phyloP scores from a whole-genome alignment of 2,888 invertebrate species.

The Phortica magna region DNA sequence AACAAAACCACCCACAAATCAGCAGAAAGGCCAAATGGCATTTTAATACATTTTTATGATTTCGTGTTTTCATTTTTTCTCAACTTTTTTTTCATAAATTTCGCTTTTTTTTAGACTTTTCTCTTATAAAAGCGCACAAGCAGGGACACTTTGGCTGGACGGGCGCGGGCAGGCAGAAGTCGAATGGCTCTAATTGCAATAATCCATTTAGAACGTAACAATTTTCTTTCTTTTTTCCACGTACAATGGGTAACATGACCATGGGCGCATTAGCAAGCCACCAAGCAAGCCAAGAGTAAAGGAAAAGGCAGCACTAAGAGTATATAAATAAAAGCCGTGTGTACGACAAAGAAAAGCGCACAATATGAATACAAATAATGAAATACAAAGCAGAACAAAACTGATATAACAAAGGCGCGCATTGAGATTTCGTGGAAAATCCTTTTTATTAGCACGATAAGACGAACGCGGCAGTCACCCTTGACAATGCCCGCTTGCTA shows the following conservation, averaged over 20 bases:
- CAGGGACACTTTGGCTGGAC: background rate
- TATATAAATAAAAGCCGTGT: constrained; percentile 55
- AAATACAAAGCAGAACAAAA: background rate
- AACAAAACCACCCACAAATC: constrained; percentile 63
- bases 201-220: constrained; percentile 77
- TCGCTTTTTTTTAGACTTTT: constrained; percentile 15
- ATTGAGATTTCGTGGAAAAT: constrained; percentile 58
- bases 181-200: constrained; percentile 74
- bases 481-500: background rate
- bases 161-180: background rate
- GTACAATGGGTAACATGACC: constrained; percentile 52
- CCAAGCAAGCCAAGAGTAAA: constrained; percentile 34
- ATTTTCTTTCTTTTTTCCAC: constrained; percentile 56
- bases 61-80: constrained; percentile 17
- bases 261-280: constrained; percentile 39
- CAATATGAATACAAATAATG: constrained; percentile 56
- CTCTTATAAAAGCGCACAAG: background rate
- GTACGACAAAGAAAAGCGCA: constrained; percentile 37
- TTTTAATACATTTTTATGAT: constrained; percentile 46
- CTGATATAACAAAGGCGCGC: constrained; percentile 24
- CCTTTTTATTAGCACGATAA: constrained; percentile 69
- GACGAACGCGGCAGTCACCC: constrained; percentile 1
- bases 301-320: constrained; percentile 52
- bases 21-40: constrained; percentile 61
- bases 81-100: constrained; percentile 1